A percentile compares a stretch with the other conserved stretches of the same genome.
Evolutionary conservation across 2,797 vertebrate genomes (phyloP).

Genomic region (Myotis findleyi): DNA sequence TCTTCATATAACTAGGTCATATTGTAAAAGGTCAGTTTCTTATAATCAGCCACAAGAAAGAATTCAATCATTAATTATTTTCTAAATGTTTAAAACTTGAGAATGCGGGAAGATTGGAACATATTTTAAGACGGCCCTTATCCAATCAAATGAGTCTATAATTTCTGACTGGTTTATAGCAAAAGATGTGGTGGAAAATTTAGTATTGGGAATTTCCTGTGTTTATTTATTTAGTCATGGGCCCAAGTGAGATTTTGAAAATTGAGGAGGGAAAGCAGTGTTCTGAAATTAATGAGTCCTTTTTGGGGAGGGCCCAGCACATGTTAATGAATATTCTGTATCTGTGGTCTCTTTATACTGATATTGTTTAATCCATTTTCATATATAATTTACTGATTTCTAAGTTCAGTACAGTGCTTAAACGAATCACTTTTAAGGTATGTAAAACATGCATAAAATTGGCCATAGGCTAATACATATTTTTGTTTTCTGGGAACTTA

Average conservation of each 20-base stretch:
- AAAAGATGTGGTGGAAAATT: slow-evolving; percentile 52
- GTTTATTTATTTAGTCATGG: slow-evolving; percentile 19
- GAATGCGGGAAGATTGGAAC: background rate
- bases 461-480: background rate
- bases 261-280: background rate
- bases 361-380: slow-evolving; percentile 20
- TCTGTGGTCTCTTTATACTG: background rate
- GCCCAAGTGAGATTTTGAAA: background rate
- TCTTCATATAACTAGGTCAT: background rate
- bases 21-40: slow-evolving; percentile 18
- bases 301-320: background rate
- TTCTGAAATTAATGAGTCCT: background rate
- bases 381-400: background rate
- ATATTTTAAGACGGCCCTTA: background rate
- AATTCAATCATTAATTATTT: slow-evolving; percentile 49
- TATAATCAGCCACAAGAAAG: slow-evolving; percentile 25
- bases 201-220: background rate
- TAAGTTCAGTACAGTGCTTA: slow-evolving; percentile 24
- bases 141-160: background rate
- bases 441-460: slow-evolving; percentile 14
- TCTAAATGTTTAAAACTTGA: slow-evolving; percentile 6
- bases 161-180: slow-evolving; percentile 38
- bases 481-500: slow-evolving; percentile 24
- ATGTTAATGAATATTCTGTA: background rate
- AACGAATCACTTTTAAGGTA: background rate